Evolutionary conservation across 2,888 invertebrate genomes (phyloP).

Genomic region (Bhutanitis thaidina): DNA sequence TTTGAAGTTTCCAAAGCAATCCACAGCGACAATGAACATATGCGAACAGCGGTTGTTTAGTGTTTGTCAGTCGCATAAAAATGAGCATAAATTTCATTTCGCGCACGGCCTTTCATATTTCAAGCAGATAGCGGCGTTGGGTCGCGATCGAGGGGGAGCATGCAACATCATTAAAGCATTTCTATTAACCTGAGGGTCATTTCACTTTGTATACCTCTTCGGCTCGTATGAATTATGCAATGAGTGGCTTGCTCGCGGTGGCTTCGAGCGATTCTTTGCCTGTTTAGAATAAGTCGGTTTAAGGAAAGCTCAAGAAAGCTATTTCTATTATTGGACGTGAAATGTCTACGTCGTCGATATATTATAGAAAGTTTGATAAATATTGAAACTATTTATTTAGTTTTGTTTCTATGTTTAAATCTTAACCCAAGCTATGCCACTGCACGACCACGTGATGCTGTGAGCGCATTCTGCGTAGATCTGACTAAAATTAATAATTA

Average conservation of each 20-base stretch:
- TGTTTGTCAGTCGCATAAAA: neutral
- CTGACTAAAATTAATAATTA: too few species aligned
- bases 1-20: too few species aligned
- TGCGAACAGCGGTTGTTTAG: neutral
- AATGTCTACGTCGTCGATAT: too few species aligned
- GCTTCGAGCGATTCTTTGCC: neutral
- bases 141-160: conserved; percentile 25
- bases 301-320: too few species aligned
- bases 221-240: conserved; percentile 53
- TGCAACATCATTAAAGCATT: conserved; percentile 42
- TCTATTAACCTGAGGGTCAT: conserved; percentile 65
- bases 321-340: too few species aligned
- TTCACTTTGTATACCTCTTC: conserved; percentile 45
- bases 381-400: too few species aligned
- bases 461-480: too few species aligned
- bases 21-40: neutral
- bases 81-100: conserved; percentile 7
- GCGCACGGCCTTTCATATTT: conserved; percentile 15
- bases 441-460: too few species aligned
- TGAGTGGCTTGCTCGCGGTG: neutral
- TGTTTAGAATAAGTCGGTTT: conserved; percentile 9
- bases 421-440: too few species aligned
- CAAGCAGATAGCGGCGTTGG: neutral
- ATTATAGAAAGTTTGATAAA: too few species aligned
- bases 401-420: too few species aligned